These are phyloP conservation scores for Hipposideros larvatus DNA, from an alignment of 2,797 vertebrate species.

Conservation along the genomic window DNA sequence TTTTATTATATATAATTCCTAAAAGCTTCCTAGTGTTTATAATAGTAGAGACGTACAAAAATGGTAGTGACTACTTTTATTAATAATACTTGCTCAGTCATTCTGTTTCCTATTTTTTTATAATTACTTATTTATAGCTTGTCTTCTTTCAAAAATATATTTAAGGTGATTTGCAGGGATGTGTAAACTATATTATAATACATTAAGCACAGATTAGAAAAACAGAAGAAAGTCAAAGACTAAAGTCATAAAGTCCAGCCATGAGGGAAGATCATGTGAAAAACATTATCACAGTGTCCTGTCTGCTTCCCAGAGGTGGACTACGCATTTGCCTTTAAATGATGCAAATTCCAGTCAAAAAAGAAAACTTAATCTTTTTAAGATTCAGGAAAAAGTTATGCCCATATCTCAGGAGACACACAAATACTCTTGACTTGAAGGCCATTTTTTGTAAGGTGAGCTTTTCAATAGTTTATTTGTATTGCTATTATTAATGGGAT, in stretches of 20 bases:
- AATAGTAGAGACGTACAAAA: background rate
- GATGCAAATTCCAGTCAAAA: background rate
- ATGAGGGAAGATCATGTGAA: background rate
- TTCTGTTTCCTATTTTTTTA: background rate
- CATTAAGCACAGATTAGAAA: background rate
- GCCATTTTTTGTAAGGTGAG: background rate
- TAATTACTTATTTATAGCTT: background rate
- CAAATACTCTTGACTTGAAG: background rate
- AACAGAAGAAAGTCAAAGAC: background rate
- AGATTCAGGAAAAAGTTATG: background rate
- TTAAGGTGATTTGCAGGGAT: background rate
- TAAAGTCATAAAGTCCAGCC: background rate
- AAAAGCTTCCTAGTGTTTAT: background rate
- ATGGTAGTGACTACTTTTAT: background rate
- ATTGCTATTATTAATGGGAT: background rate
- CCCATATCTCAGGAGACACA: background rate
- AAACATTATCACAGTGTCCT: background rate
- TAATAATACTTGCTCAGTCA: background rate
- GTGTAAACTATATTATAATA: background rate
- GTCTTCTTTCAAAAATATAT: background rate
- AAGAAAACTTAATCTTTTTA: background rate
- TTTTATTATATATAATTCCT: background rate
- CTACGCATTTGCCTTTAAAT: background rate
- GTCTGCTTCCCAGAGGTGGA: background rate
- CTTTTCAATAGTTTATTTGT: background rate